A percentile compares a stretch with the other conserved stretches of the same genome.
Conservation (phyloP, 2,797 vertebrate genomes). For the Steatocranus sp. region DNA sequence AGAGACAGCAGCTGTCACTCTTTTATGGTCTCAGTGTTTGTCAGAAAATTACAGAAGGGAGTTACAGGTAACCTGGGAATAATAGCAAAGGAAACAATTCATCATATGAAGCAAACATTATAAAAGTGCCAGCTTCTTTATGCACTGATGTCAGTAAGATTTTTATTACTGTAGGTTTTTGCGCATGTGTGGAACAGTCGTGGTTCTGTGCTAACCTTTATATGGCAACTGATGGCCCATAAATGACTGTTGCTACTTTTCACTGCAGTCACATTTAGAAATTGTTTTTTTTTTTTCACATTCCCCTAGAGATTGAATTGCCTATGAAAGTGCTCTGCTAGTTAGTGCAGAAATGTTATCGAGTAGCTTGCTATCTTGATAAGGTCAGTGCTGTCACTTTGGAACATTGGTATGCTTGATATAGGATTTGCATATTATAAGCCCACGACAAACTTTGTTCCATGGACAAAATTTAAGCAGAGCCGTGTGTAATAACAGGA, state of each 20-base stretch:
- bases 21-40: background rate
- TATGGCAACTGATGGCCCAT: background rate
- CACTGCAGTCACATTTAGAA: conserved; percentile 15
- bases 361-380: background rate
- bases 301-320: conserved; percentile 15
- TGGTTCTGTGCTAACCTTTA: background rate
- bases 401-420: background rate
- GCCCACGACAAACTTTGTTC: background rate
- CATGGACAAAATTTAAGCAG: background rate
- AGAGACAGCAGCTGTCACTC: background rate
- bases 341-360: background rate
- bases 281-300: conserved; percentile 2
- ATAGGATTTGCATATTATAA: background rate
- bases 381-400: conserved; percentile 27
- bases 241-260: background rate
- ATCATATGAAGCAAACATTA: background rate
- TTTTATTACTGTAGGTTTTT: background rate
- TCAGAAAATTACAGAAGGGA: background rate
- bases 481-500: background rate
- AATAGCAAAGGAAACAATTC: background rate
- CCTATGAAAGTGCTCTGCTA: background rate
- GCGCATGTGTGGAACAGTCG: background rate
- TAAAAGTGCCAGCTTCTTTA: background rate
- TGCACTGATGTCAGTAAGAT: background rate
- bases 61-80: background rate